Evolutionary conservation across 53 echinoderm and acorn worm species (phyloP), one percentile per base, ranked within the genome.

Genomic region (Henricia sp.): DNA sequence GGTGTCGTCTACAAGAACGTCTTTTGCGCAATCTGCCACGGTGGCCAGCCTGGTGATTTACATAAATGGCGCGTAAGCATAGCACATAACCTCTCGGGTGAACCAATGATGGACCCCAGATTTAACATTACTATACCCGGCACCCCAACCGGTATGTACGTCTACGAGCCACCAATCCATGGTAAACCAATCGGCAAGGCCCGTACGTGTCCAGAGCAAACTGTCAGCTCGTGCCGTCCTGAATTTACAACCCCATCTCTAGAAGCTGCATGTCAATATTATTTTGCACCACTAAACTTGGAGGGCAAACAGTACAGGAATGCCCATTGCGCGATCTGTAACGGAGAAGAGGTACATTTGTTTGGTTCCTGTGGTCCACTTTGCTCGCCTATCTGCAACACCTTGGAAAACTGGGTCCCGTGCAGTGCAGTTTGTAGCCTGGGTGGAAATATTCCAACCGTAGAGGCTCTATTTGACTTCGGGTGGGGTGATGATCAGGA

Each of bases 11-110:
- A 74, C 72, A 88, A 78, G 56, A 94, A 94, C 64, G 37, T 91
- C 0, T 94, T 86, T 78, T 94, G 94, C 48, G 91, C 94, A 1
- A 78, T 86, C 16, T 94, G 94, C 65, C 83, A 86, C 41, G 74
- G 85, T 3, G 62, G 50, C 35, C 35, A 36, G 17, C 42, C 65
- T 0, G 50, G 4, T 12, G 21, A 39, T 50, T 11, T 85, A 14
- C 54, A 13, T 4, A 72, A 84, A 12, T 85, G 85, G 85, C 64
- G 50, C 32, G 64, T 53, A 0, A 60, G 32, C 11, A 27, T 85
- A 13, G 65, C 63, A 35, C 64, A 71, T 71, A 20, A 48, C 3
- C 2, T 12, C 0, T 24, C 38, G 0, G 74, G 57, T 27, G 0
- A 25, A 16, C 9, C 37, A 5, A 74, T 55, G 13, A 54, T 52